Conservation (phyloP, 2,113 vertebrate species). For the Amazona vittata region DNA sequence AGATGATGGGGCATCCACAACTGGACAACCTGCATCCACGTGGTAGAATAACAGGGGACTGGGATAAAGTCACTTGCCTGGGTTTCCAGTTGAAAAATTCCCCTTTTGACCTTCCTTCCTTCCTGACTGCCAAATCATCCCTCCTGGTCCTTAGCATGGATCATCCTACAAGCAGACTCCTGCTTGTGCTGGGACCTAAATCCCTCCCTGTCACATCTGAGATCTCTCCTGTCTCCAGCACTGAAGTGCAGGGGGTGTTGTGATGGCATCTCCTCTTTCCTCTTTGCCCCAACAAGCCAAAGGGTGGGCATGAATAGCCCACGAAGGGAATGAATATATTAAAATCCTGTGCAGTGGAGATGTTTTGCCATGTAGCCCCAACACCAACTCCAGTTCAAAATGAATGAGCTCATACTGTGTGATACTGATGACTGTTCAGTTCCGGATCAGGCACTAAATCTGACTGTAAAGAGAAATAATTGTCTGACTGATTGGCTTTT, state of each 20-base stretch:
- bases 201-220: not conserved
- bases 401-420: not conserved
- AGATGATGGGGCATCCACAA: not conserved
- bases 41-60: not conserved
- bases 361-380: not conserved
- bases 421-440: not conserved
- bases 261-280: not conserved
- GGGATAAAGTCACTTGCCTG: not conserved
- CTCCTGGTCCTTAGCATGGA: not conserved
- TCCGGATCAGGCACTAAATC: not conserved
- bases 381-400: not conserved
- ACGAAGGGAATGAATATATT: fast-evolving
- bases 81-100: not conserved
- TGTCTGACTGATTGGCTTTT: not conserved
- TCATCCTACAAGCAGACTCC: not conserved
- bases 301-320: not conserved
- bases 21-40: not conserved
- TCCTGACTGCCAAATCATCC: not conserved
- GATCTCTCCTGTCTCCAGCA: not conserved
- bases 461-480: constrained; percentile 6
- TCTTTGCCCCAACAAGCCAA: not conserved
- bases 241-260: not conserved
- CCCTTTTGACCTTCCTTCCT: not conserved
- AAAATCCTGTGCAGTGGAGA: not conserved
- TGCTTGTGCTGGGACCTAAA: not conserved